Conservation (phyloP, 2,888 invertebrate genomes). For the Ochropleura leucogaster region DNA sequence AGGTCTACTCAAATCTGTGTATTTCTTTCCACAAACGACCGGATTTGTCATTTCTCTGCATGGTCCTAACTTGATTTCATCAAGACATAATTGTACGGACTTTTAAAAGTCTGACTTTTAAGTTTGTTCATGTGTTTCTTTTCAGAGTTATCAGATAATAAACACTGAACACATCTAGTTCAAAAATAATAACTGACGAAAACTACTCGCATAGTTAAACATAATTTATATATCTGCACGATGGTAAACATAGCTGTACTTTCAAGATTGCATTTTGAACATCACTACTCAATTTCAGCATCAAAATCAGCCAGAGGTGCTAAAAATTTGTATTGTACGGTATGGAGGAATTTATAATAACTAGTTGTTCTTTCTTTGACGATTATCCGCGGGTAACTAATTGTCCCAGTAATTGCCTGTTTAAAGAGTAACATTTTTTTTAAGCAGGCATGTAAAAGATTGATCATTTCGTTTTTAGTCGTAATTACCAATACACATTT, state of each 20-base stretch:
- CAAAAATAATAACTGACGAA: no score
- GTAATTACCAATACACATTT: background rate
- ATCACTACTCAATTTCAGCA: background rate
- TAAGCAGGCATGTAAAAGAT: background rate
- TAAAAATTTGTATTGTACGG: background rate
- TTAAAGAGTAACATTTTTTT: conserved; percentile 5
- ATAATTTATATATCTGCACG: background rate
- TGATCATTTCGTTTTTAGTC: background rate
- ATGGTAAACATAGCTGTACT: background rate
- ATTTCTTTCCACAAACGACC: background rate
- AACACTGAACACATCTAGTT: background rate
- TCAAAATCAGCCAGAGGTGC: conserved; percentile 7
- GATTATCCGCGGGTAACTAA: background rate
- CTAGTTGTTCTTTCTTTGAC: conserved; percentile 5
- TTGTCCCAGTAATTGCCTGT: background rate
- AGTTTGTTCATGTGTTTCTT: background rate
- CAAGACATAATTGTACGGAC: background rate
- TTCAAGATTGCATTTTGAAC: conserved; percentile 6
- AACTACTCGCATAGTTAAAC: background rate
- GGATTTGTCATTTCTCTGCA: background rate
- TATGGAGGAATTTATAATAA: background rate
- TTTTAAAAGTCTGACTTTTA: background rate
- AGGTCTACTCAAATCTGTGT: background rate
- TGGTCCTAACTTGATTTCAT: background rate
- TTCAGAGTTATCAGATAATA: background rate